These are phyloP conservation scores for Pristiophorus japonicus DNA, from an alignment of 2,113 vertebrate species.

Conservation along the genomic window DNA sequence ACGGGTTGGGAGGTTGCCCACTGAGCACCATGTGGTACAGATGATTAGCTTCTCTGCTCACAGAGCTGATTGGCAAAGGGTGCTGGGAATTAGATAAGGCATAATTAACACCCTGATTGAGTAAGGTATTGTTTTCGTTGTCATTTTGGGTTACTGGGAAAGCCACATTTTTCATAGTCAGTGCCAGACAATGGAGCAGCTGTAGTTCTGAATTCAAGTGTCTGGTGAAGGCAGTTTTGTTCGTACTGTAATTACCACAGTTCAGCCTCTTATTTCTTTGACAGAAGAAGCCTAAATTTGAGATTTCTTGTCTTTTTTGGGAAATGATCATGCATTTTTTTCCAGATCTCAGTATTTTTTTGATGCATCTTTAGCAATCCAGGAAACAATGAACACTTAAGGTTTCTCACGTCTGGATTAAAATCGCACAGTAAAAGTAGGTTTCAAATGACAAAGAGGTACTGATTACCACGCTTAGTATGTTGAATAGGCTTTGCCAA, in stretches of 20 bases:
- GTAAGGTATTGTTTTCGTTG: conserved; percentile 55
- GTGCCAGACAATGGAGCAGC: conserved; percentile 66
- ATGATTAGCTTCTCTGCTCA: conserved; percentile 57
- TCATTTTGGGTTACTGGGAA: conserved; percentile 46
- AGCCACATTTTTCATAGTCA: conserved; percentile 54
- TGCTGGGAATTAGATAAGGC: conserved; percentile 61
- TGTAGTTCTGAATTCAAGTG: conserved; percentile 53
- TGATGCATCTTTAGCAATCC: conserved; percentile 25
- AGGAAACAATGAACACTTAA: conserved; percentile 13
- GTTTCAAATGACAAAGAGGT: conserved; percentile 21
- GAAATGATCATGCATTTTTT: background rate
- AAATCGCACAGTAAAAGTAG: conserved; percentile 8
- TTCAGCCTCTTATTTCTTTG: background rate
- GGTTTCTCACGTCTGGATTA: conserved; percentile 21
- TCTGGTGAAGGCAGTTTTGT: conserved; percentile 8
- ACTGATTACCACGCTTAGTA: conserved; percentile 27
- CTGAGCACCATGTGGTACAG: conserved; percentile 61
- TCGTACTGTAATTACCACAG: conserved; percentile 15
- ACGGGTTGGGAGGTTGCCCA: conserved; percentile 50
- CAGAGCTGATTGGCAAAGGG: conserved; percentile 50
- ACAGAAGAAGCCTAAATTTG: background rate
- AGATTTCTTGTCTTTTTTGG: background rate
- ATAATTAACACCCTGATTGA: conserved; percentile 51
- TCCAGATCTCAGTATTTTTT: background rate
- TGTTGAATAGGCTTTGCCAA: background rate